Evolutionary conservation across 2,888 invertebrate species (phyloP).

Genomic region (Rhamphomyia laevipes): DNA sequence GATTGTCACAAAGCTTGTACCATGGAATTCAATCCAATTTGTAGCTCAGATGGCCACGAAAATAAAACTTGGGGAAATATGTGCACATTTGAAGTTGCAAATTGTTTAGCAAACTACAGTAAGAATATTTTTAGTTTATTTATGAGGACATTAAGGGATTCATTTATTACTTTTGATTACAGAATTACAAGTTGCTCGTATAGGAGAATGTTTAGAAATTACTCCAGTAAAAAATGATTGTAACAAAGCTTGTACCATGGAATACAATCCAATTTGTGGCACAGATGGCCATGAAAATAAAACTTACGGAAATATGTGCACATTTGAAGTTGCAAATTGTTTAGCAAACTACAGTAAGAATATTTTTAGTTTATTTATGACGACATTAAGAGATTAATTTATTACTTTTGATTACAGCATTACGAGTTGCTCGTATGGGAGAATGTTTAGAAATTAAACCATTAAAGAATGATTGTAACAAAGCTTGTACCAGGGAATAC

Average conservation of each 20-base stretch:
- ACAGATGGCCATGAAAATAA: background rate
- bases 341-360: background rate
- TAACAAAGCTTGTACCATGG: background rate
- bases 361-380: too few species aligned
- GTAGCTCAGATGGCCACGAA: background rate
- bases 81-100: background rate
- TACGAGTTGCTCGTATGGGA: too few species aligned
- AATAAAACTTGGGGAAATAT: background rate
- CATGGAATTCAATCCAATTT: background rate
- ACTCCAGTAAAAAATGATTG: background rate
- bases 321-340: background rate
- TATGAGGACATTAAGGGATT: background rate
- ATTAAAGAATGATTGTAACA: background rate
- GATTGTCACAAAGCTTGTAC: background rate
- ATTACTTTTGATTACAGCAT: too few species aligned
- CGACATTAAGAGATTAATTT: too few species aligned
- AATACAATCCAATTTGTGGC: constrained; percentile 4
- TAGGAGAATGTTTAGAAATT: background rate
- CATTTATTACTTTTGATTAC: too few species aligned
- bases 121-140: background rate
- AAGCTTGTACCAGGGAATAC: background rate
- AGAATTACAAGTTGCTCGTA: background rate
- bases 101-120: background rate
- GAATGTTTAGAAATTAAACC: too few species aligned
- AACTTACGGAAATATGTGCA: background rate